Conservation (phyloP, 2,797 vertebrate genomes). For the Cyclopterus lumpus region DNA sequence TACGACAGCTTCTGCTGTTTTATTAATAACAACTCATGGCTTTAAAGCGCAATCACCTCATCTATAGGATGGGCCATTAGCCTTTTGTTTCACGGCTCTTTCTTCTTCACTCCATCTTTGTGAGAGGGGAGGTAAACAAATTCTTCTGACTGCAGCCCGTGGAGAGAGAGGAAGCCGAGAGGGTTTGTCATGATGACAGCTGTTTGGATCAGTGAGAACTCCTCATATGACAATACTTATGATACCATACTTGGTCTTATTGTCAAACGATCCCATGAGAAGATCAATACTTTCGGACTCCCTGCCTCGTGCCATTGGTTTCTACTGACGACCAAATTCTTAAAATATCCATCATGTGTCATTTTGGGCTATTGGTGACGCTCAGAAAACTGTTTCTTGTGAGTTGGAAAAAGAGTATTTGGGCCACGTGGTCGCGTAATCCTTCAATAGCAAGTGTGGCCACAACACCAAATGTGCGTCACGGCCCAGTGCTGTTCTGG, state of each 20-base stretch:
- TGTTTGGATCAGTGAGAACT: constrained; percentile 11
- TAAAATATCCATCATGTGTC: background rate
- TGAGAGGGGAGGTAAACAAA: constrained; percentile 46
- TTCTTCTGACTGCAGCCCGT: constrained; percentile 14
- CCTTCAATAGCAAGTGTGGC: background rate
- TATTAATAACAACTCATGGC: constrained; percentile 69
- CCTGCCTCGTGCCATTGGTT: no score
- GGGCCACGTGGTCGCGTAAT: background rate
- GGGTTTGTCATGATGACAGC: background rate
- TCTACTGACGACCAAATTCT: background rate
- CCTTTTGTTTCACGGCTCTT: constrained; percentile 56
- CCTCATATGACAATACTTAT: background rate
- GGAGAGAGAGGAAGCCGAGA: background rate
- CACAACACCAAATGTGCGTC: background rate
- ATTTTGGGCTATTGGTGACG: background rate
- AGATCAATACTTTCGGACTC: background rate
- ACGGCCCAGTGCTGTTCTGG: background rate
- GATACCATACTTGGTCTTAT: background rate
- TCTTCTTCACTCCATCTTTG: constrained; percentile 44
- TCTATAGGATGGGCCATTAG: constrained; percentile 55
- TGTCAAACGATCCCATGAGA: background rate
- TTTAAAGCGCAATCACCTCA: constrained; percentile 66
- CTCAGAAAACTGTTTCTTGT: background rate
- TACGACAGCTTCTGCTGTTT: constrained; percentile 71
- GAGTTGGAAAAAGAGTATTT: background rate